Evolutionary conservation across 2,113 vertebrate species (phyloP).

Genomic region (Poeciliopsis occidentalis): DNA sequence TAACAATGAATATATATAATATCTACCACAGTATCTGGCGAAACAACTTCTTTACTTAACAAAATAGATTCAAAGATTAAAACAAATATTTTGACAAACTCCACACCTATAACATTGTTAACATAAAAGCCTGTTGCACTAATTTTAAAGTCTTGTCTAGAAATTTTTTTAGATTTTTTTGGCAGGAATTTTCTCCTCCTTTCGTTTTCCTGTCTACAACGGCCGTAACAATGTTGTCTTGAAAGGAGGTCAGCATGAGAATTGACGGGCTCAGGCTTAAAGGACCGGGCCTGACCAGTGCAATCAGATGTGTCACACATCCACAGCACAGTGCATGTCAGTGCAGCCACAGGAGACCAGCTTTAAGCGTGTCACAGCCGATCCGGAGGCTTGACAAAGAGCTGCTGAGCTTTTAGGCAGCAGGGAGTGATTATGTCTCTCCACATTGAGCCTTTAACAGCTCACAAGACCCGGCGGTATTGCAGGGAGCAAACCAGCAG

Average conservation of each 20-base stretch:
- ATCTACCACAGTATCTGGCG: too few relatives aligned
- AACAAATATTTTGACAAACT: too few relatives aligned
- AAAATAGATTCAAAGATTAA: too few relatives aligned
- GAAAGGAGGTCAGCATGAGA: constrained; percentile 42
- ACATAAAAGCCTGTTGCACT: too few relatives aligned
- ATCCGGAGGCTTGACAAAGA: constrained; percentile 49
- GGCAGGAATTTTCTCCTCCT: too few relatives aligned
- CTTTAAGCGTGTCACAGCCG: constrained; percentile 65
- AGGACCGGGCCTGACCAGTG: constrained; percentile 63
- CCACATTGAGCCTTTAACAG: constrained; percentile 42
- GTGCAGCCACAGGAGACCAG: constrained; percentile 48
- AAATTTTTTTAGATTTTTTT: too few relatives aligned
- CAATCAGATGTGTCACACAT: constrained; percentile 63
- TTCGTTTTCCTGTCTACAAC: too few relatives aligned
- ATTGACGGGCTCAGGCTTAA: constrained; percentile 38
- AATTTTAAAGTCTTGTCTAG: too few relatives aligned
- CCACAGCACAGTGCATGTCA: constrained; percentile 58
- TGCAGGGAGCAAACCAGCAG: constrained; percentile 30
- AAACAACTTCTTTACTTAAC: too few relatives aligned
- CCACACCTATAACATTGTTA: too few relatives aligned
- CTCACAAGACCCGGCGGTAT: constrained; percentile 15
- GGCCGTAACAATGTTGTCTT: too few relatives aligned
- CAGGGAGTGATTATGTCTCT: constrained; percentile 45
- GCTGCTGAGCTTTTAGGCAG: constrained; percentile 42
- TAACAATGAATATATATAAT: too few relatives aligned